Conservation (phyloP, 2,888 invertebrate genomes). For the Acrocera orbiculus region DNA sequence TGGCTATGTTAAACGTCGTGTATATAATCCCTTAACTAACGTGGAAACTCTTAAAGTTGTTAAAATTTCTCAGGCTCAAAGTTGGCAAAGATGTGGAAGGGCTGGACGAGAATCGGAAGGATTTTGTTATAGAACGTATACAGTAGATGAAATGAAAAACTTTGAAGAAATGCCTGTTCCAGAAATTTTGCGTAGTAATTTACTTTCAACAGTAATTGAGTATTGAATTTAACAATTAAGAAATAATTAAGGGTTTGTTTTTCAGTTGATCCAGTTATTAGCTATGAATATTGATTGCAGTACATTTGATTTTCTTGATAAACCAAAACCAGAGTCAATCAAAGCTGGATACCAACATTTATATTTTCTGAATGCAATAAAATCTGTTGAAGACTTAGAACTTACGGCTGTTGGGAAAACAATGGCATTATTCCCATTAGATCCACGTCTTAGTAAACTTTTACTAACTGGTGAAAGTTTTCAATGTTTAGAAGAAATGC, state of each 20-base stretch:
- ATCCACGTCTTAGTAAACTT: slow-evolving; percentile 73
- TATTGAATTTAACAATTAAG: too few relatives aligned
- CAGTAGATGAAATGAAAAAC: slow-evolving; percentile 52
- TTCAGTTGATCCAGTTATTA: slow-evolving; percentile 64
- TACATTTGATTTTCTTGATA: slow-evolving; percentile 80
- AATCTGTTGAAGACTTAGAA: slow-evolving; percentile 37
- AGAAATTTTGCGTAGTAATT: slow-evolving; percentile 64
- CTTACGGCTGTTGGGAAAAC: slow-evolving; percentile 63
- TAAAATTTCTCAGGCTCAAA: slow-evolving; percentile 76
- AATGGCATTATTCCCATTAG: slow-evolving; percentile 83
- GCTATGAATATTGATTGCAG: slow-evolving; percentile 66
- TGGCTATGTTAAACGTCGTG: slow-evolving; percentile 79
- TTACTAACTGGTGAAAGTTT: slow-evolving; percentile 58
- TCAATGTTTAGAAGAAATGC: slow-evolving; percentile 58
- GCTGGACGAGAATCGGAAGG: slow-evolving; percentile 80
- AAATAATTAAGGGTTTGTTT: slow-evolving; percentile 35
- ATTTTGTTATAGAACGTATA: slow-evolving; percentile 72
- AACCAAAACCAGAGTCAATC: slow-evolving; percentile 57
- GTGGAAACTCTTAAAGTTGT: slow-evolving; percentile 68
- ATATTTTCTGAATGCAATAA: slow-evolving; percentile 53
- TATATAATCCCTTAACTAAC: slow-evolving; percentile 64
- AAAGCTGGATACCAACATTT: slow-evolving; percentile 45
- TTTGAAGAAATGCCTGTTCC: slow-evolving; percentile 60
- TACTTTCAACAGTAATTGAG: slow-evolving; percentile 25
- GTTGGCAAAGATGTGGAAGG: slow-evolving; percentile 82